These are phyloP conservation scores for Simalia tracyae DNA, from an alignment of 2,797 vertebrate genomes.

Conservation along the genomic window DNA sequence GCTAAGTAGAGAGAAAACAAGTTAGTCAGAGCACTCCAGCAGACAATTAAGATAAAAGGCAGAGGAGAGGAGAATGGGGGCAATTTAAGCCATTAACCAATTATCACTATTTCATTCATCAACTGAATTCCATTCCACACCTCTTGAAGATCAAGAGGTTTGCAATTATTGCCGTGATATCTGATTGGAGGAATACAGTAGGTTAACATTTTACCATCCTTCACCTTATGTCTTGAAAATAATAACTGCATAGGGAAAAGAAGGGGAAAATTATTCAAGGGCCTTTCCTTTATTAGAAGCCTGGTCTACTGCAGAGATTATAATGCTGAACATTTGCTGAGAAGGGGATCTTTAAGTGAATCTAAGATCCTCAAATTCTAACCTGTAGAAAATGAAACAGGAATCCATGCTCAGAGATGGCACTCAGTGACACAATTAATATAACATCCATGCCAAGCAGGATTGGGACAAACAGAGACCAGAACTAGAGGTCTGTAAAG, in stretches of 20 bases:
- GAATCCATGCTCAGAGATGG: not conserved
- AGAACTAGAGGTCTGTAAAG: not conserved
- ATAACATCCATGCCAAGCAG: not conserved
- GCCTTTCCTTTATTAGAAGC: conserved; percentile 11
- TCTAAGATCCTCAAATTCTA: not conserved
- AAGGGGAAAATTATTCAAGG: conserved; percentile 12
- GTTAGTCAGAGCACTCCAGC: not conserved
- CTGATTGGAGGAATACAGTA: not conserved
- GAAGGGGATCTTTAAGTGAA: not conserved
- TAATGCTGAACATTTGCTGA: conserved; percentile 5
- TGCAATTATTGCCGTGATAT: conserved; percentile 12
- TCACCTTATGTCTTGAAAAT: conserved; percentile 15
- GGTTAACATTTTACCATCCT: conserved; percentile 19
- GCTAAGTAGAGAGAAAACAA: not conserved
- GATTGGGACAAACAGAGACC: not conserved
- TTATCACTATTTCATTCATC: conserved; percentile 34
- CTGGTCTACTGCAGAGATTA: not conserved
- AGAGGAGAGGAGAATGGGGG: conserved; percentile 1
- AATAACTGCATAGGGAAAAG: not conserved
- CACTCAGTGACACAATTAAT: too few species aligned
- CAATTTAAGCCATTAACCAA: conserved; percentile 36
- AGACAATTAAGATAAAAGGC: conserved; percentile 36
- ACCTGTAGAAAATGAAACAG: not conserved
- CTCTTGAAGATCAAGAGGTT: conserved; percentile 31
- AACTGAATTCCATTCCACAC: not conserved